A percentile compares a stretch with the other conserved stretches of the same genome.
Conservation (phyloP, 2,888 invertebrate species). For the Lasioglossum morio region DNA sequence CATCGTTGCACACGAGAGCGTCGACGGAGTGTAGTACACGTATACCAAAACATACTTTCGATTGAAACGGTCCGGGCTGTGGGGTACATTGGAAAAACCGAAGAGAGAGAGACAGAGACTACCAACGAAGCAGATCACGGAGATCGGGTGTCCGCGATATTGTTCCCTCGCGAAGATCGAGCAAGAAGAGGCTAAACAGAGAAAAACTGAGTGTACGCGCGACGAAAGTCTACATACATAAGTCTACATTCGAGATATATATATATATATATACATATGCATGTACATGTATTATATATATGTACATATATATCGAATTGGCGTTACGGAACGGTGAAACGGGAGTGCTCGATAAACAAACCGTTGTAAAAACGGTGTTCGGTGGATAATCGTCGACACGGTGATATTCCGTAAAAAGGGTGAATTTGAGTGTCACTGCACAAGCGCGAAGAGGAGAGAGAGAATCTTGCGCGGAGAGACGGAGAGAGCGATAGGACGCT, state of each 20-base stretch:
- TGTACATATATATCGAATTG: background rate
- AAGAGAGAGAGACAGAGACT: background rate
- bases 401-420: conserved; percentile 41
- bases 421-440: conserved; percentile 64
- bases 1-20: conserved; percentile 50
- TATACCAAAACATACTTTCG: conserved; percentile 51
- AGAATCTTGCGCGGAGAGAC: conserved; percentile 29
- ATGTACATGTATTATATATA: background rate
- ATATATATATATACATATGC: too few species aligned
- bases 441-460: conserved; percentile 53
- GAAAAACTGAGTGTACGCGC: background rate
- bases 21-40: conserved; percentile 24
- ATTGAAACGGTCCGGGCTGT: conserved; percentile 18
- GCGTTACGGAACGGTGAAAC: background rate
- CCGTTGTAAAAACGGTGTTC: conserved; percentile 14
- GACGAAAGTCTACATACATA: background rate
- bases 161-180: background rate
- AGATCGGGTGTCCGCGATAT: background rate
- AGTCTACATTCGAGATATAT: background rate
- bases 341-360: conserved; percentile 27
- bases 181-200: background rate
- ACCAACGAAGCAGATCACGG: background rate
- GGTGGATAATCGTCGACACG: conserved; percentile 15
- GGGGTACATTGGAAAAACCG: background rate
- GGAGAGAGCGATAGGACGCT: conserved; percentile 74